Evolutionary conservation across 2,113 vertebrate genomes (phyloP).

Genomic region (Ivindomyrus marchei): DNA sequence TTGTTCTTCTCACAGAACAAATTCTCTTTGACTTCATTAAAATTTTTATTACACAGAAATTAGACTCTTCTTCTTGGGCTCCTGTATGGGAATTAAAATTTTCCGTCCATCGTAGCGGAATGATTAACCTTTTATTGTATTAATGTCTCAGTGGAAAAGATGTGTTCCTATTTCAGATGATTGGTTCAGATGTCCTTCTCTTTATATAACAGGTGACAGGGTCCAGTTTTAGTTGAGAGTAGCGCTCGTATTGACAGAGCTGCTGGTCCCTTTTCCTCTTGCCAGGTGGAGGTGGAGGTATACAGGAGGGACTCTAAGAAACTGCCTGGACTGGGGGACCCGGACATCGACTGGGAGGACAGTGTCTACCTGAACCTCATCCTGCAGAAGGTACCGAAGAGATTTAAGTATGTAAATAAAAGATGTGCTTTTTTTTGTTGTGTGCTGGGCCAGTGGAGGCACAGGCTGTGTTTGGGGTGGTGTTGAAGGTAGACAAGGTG

Average conservation of each 20-base stretch:
- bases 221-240: background rate
- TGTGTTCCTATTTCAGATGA: background rate
- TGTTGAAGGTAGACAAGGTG: background rate
- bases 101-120: background rate
- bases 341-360: constrained; percentile 98
- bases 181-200: background rate
- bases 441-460: background rate
- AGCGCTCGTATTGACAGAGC: background rate
- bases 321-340: constrained; percentile 90
- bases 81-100: background rate
- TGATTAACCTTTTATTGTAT: background rate
- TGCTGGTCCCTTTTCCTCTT: background rate
- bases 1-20: background rate
- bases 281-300: constrained; percentile 91
- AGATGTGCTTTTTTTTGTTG: background rate
- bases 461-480: background rate
- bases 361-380: constrained; percentile 96
- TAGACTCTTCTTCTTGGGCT: background rate
- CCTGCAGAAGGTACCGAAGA: constrained; percentile 78
- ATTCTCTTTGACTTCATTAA: background rate
- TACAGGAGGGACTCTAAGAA: constrained; percentile 96
- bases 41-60: background rate
- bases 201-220: background rate
- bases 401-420: background rate
- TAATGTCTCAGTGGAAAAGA: background rate